Evolutionary conservation across 2,888 invertebrate species (phyloP).

Genomic region (Andrena bicolor): DNA sequence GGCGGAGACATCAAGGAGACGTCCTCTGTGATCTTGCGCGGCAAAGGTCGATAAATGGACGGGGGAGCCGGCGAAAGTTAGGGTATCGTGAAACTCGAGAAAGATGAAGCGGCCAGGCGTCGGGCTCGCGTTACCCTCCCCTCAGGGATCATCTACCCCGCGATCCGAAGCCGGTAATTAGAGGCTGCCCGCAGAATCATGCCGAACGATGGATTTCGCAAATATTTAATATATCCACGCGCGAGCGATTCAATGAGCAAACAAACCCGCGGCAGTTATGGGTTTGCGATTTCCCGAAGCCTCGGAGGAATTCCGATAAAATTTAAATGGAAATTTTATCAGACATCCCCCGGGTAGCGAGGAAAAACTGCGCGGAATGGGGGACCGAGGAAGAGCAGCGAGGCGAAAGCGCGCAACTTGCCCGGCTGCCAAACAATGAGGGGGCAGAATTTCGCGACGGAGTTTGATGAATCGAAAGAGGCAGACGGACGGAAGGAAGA

Average conservation of each 20-base stretch:
- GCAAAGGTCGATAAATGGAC: slow-evolving; percentile 59
- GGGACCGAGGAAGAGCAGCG: neutral
- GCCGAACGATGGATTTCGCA: neutral
- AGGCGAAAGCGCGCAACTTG: slow-evolving; percentile 16
- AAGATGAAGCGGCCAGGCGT: slow-evolving; percentile 12
- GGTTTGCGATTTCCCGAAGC: neutral
- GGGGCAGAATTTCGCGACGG: slow-evolving; percentile 38
- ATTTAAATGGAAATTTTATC: slow-evolving; percentile 14
- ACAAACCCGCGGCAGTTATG: neutral
- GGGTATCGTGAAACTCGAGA: slow-evolving; percentile 47
- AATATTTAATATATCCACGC: slow-evolving; percentile 28
- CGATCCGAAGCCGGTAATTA: slow-evolving; percentile 43
- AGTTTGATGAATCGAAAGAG: slow-evolving; percentile 59
- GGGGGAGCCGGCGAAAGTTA: slow-evolving; percentile 25
- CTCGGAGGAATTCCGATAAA: neutral
- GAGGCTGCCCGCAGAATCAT: slow-evolving; percentile 27
- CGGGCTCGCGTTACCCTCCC: slow-evolving; percentile 24
- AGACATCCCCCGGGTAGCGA: neutral
- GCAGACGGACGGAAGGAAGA: slow-evolving; percentile 34
- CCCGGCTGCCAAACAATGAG: slow-evolving; percentile 22
- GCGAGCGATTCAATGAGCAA: neutral
- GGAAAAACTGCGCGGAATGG: neutral
- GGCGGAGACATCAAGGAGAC: slow-evolving; percentile 65
- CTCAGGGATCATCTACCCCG: slow-evolving; percentile 4
- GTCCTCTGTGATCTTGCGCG: slow-evolving; percentile 67